Evolutionary conservation across 2,113 vertebrate species (phyloP).

Genomic region (Erpornis zantholeuca): DNA sequence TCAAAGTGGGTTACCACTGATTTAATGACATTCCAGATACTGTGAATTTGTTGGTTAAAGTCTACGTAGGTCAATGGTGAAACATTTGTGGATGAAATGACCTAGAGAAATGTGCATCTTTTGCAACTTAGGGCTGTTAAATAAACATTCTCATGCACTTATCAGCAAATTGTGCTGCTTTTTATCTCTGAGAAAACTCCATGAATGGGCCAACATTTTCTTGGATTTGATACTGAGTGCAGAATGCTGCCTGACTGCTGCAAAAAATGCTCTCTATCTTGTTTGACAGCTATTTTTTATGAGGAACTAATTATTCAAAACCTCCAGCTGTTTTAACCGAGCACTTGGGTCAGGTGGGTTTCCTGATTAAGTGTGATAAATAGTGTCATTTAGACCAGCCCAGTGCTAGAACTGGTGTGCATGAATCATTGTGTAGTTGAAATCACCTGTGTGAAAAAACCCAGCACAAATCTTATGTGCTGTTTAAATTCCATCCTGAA

Average conservation of each 20-base stretch:
- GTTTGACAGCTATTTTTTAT: neutral
- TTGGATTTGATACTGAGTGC: neutral
- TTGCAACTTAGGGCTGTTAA: neutral
- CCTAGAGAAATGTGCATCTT: neutral
- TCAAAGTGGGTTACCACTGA: neutral
- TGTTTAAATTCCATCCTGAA: neutral
- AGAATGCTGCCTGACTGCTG: neutral
- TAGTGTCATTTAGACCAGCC: neutral
- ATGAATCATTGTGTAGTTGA: neutral
- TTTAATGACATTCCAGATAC: neutral
- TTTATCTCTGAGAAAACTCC: neutral
- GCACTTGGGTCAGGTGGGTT: neutral
- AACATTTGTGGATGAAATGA: conserved; percentile 3
- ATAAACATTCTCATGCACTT: neutral
- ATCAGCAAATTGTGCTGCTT: neutral
- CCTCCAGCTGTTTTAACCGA: neutral
- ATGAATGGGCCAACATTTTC: neutral
- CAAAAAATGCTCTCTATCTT: neutral
- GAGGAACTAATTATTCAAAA: neutral
- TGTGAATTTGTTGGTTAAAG: neutral
- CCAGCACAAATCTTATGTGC: neutral
- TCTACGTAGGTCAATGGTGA: neutral
- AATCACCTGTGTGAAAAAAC: neutral
- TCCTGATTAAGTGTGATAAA: conserved; percentile 22
- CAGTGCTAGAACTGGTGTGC: neutral